A percentile compares a stretch with the other conserved stretches of the same genome.
Conservation (phyloP, 37 sponge, comb jelly and placozoan genomes). For the Theonella swinhoei region DNA sequence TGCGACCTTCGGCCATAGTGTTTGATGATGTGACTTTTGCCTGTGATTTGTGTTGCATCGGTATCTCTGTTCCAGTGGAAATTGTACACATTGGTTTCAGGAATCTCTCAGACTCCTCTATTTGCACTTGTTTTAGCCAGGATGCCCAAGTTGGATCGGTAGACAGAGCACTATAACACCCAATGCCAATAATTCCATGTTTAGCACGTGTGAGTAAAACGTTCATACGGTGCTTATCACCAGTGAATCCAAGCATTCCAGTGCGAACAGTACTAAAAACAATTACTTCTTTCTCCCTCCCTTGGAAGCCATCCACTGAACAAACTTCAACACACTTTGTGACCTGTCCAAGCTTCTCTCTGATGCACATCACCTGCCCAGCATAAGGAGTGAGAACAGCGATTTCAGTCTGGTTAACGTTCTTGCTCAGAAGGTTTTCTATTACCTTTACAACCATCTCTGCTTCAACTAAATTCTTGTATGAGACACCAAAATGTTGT, state of each 20-base stretch:
- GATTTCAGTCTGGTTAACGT: slow-evolving; percentile 44
- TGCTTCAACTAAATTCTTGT: slow-evolving; percentile 55
- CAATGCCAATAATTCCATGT: slow-evolving; percentile 67
- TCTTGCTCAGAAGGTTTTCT: slow-evolving; percentile 16
- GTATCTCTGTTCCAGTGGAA: not conserved
- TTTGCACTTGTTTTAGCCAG: slow-evolving; percentile 60
- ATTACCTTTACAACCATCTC: slow-evolving; percentile 45
- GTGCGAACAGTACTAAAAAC: slow-evolving; percentile 74
- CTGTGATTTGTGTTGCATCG: not conserved
- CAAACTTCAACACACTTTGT: slow-evolving; percentile 37
- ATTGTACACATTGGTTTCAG: not conserved
- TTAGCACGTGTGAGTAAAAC: slow-evolving; percentile 82
- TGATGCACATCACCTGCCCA: slow-evolving; percentile 70
- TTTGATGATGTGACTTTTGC: not conserved
- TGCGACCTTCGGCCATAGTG: not conserved
- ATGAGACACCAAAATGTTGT: slow-evolving; percentile 44
- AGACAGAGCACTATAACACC: slow-evolving; percentile 36
- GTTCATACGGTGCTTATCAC: slow-evolving; percentile 63
- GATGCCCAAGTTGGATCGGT: slow-evolving; percentile 33
- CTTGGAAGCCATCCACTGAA: slow-evolving; percentile 78
- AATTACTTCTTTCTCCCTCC: slow-evolving; percentile 76
- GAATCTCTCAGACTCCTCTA: not conserved
- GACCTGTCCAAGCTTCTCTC: slow-evolving; percentile 9
- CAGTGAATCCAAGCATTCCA: slow-evolving; percentile 52
- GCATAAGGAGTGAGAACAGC: slow-evolving; percentile 76